phyloP scores from a whole-genome alignment of 2,113 vertebrate genomes.

The Hippocampus barbouri region DNA sequence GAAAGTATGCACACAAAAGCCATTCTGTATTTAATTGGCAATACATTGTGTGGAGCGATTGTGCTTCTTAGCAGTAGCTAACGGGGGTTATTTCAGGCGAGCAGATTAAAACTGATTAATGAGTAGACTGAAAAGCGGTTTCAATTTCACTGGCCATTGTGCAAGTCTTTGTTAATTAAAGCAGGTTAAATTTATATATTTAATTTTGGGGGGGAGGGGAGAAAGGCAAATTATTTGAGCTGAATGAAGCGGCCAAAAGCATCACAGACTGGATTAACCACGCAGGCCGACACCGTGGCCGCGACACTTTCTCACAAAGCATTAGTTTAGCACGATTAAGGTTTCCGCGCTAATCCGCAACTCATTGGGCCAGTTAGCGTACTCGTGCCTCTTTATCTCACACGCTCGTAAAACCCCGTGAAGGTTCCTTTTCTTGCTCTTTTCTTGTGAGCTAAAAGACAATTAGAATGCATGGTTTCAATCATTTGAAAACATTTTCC shows the following conservation, averaged over 20 bases:
- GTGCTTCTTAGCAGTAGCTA: conserved; percentile 37
- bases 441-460: conserved; percentile 48
- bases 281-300: conserved; percentile 16
- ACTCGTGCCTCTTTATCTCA: conserved; percentile 58
- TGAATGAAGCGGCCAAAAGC: conserved; percentile 5
- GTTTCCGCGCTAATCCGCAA: conserved; percentile 60
- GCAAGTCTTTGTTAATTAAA: conserved; percentile 59
- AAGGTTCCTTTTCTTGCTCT: conserved; percentile 23
- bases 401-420: conserved; percentile 50
- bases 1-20: conserved; percentile 26
- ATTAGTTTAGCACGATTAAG: conserved; percentile 64
- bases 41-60: conserved; percentile 22
- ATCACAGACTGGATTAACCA: conserved; percentile 16
- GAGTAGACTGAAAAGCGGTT: conserved; percentile 32
- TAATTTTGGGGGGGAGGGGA: not conserved
- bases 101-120: conserved; percentile 52
- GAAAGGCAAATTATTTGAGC: conserved; percentile 11
- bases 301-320: conserved; percentile 14
- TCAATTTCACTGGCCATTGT: conserved; percentile 47
- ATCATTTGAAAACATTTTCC: not conserved
- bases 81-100: conserved; percentile 34
- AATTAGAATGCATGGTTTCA: not conserved
- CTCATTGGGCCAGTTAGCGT: conserved; percentile 65
- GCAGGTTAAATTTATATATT: conserved; percentile 4
- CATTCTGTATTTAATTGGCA: conserved; percentile 30